phyloP scores from a whole-genome alignment of 2,888 invertebrate species.

The Aphodius granarius region DNA sequence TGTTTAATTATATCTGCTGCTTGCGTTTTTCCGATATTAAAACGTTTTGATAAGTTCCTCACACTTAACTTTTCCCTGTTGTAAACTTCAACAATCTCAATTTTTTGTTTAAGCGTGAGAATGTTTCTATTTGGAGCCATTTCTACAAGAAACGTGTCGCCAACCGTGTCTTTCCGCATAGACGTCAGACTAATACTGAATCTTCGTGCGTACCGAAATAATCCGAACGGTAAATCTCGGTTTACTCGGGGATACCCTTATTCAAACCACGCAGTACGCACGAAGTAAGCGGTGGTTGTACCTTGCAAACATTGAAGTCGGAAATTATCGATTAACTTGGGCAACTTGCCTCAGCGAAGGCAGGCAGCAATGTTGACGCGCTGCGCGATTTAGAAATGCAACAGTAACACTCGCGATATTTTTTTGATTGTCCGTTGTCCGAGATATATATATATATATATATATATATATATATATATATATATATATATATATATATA shows the following conservation, averaged over 20 bases:
- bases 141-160: slow-evolving; percentile 19
- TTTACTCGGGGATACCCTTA: slow-evolving; percentile 14
- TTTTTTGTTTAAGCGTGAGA: slow-evolving; percentile 19
- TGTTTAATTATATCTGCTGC: slow-evolving; percentile 22
- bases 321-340: slow-evolving; percentile 5
- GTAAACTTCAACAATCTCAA: slow-evolving; percentile 23
- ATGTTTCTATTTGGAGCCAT: slow-evolving; percentile 21
- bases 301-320: not conserved
- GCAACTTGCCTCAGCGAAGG: slow-evolving; percentile 17
- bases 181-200: slow-evolving; percentile 13
- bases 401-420: slow-evolving; percentile 7
- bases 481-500: no score
- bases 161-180: slow-evolving; percentile 17
- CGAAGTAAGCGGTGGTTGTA: no score
- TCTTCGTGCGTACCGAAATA: slow-evolving; percentile 8
- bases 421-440: slow-evolving; percentile 8
- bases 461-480: no score
- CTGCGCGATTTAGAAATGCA: slow-evolving; percentile 15
- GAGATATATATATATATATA: no score
- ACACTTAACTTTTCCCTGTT: slow-evolving; percentile 23
- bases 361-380: slow-evolving; percentile 18
- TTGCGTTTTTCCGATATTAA: slow-evolving; percentile 18
- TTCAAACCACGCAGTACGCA: no score
- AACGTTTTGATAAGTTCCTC: slow-evolving; percentile 10
- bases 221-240: slow-evolving; percentile 11